A percentile compares a stretch with the other conserved stretches of the same genome.
Evolutionary conservation across 2,797 vertebrate species (phyloP).

Genomic region (Anguilla anguilla): DNA sequence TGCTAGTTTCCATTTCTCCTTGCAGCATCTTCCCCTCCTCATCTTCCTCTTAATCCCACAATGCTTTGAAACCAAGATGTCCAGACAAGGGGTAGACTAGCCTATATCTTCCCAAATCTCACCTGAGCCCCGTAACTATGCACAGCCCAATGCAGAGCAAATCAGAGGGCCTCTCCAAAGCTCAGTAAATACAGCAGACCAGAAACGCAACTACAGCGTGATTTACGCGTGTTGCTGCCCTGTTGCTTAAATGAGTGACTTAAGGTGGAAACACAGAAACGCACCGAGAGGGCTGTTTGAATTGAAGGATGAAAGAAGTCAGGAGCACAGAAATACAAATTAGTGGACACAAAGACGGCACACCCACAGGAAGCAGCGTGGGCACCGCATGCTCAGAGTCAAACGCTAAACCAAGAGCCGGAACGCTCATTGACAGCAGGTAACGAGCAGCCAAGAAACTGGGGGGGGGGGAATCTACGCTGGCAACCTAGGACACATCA

Average conservation of each 20-base stretch:
- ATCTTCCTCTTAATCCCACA: no score
- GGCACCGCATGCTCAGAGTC: neutral
- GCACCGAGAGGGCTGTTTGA: no score
- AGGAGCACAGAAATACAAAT: neutral
- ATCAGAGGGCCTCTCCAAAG: neutral
- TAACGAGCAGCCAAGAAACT: neutral
- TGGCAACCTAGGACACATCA: neutral
- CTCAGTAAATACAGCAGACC: neutral
- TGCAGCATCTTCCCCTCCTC: no score
- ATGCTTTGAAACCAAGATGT: neutral
- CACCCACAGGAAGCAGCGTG: neutral
- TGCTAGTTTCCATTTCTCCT: no score
- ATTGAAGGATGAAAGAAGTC: no score
- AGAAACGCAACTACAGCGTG: neutral
- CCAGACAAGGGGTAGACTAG: neutral
- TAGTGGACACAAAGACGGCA: neutral
- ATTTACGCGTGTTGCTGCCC: neutral
- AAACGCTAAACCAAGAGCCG: neutral
- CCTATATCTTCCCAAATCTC: neutral
- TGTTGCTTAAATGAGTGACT: no score
- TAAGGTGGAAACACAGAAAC: no score
- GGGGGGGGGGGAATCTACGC: neutral
- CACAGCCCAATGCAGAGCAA: neutral
- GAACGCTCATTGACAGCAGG: neutral
- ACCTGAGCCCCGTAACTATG: neutral